Conservation (phyloP, 2,888 invertebrate species). For the Tipula vernalis region DNA sequence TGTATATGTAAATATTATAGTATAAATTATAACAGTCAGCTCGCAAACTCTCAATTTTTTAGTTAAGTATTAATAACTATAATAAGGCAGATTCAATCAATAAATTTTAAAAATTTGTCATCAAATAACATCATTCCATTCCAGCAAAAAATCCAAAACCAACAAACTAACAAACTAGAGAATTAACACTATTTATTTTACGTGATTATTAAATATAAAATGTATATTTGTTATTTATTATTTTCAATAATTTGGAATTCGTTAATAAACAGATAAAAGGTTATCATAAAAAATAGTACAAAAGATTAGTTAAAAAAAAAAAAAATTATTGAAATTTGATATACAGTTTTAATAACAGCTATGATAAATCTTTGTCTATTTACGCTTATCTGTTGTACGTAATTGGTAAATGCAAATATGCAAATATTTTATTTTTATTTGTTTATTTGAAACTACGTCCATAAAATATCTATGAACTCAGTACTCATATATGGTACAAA, state of each 20-base stretch:
- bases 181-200: neutral
- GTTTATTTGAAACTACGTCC: neutral
- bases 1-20: too few species aligned
- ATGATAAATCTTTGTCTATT: neutral
- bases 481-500: neutral
- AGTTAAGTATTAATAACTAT: neutral
- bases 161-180: neutral
- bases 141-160: neutral
- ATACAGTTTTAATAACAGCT: too few species aligned
- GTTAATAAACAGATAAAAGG: neutral
- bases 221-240: neutral
- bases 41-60: neutral
- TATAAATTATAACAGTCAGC: too few species aligned
- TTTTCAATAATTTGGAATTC: neutral
- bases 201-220: neutral
- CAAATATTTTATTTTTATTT: neutral
- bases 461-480: neutral
- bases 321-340: neutral
- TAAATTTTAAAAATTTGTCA: neutral
- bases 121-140: neutral
- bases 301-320: neutral
- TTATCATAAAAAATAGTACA: neutral
- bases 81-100: neutral
- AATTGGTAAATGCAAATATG: neutral
- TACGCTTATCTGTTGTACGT: neutral